Evolutionary conservation across 2,888 invertebrate genomes (phyloP).

Genomic region (Saturnia pavonia): DNA sequence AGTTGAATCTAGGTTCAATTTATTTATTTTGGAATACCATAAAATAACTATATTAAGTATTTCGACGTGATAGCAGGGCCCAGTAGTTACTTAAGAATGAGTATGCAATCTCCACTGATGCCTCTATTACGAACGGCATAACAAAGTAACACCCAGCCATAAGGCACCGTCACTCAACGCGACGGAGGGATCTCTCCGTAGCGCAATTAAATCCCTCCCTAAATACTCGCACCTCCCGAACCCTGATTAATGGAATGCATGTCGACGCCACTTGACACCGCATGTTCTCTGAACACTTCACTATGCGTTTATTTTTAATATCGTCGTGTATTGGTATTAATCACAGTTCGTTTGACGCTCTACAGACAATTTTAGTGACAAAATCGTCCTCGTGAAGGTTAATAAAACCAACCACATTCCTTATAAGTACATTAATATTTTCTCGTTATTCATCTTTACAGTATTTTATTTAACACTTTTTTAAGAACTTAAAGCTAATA

Average conservation of each 20-base stretch:
- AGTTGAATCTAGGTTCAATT: too few relatives aligned
- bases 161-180: not conserved
- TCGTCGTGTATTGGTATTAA: not conserved
- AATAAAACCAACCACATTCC: too few relatives aligned
- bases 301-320: slow-evolving; percentile 16
- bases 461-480: not conserved
- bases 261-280: slow-evolving; percentile 16
- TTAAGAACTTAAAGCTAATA: not conserved
- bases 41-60: not conserved
- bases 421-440: not conserved
- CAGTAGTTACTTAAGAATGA: not conserved
- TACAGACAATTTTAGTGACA: not conserved
- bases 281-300: slow-evolving; percentile 12
- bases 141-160: not conserved
- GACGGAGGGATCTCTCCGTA: slow-evolving; percentile 1
- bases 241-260: slow-evolving; percentile 14
- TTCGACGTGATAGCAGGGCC: not conserved
- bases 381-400: not conserved
- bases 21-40: too few relatives aligned
- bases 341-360: not conserved
- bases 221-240: slow-evolving; percentile 1
- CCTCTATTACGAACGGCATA: not conserved
- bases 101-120: not conserved
- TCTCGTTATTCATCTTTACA: not conserved
- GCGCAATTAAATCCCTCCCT: slow-evolving; percentile 13